phyloP scores from a whole-genome alignment of 2,888 invertebrate genomes.

The Rotaria magnacalcarata region DNA sequence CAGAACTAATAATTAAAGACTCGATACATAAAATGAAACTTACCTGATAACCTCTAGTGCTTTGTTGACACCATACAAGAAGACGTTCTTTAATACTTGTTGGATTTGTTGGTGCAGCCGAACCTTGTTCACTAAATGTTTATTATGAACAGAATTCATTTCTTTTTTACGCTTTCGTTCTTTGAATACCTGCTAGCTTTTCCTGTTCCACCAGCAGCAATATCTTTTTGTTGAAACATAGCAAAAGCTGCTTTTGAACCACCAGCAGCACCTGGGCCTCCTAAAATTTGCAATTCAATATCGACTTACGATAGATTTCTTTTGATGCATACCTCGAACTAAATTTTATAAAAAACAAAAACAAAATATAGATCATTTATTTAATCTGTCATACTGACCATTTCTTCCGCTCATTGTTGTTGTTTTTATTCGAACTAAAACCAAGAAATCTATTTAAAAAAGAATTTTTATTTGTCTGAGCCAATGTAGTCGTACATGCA shows the following conservation, averaged over 20 bases:
- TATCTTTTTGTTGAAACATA: conserved; percentile 46
- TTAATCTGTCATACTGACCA: neutral
- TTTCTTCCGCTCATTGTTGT: conserved; percentile 30
- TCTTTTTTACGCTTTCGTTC: neutral
- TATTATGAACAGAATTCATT: neutral
- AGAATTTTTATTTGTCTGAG: neutral
- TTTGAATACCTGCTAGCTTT: conserved; percentile 36
- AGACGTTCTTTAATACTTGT: conserved; percentile 44
- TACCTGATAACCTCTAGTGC: conserved; percentile 40
- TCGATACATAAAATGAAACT: neutral
- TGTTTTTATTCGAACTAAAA: neutral
- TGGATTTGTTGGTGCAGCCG: conserved; percentile 37
- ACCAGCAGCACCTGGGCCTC: neutral
- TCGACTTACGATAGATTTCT: neutral
- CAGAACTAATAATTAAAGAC: neutral
- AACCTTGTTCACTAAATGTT: neutral
- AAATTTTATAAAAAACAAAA: too few species aligned
- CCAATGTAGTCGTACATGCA: neutral
- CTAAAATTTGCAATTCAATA: neutral
- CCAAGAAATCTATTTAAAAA: neutral
- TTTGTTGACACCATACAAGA: conserved; percentile 42
- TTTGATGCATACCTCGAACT: neutral
- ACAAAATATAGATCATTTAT: neutral
- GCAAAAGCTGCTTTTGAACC: conserved; percentile 41
- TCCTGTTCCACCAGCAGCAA: conserved; percentile 44